Conservation (phyloP, 2,113 vertebrate species). For the Trogon surrucura region DNA sequence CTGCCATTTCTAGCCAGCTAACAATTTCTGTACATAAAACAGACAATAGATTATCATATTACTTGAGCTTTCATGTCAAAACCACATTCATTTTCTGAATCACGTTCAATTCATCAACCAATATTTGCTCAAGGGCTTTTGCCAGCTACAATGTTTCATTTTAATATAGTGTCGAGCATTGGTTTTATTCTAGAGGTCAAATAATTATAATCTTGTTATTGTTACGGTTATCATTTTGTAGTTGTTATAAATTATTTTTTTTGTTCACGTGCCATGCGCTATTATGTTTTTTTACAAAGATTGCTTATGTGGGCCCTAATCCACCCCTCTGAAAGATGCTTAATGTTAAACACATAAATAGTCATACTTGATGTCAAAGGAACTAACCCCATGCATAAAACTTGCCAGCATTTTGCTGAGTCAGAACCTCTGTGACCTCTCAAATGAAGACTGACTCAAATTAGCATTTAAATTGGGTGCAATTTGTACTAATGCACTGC, state of each 20-base stretch:
- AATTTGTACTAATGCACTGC: conserved; percentile 52
- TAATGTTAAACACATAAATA: conserved; percentile 36
- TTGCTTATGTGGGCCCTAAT: conserved; percentile 2
- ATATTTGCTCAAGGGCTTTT: conserved; percentile 61
- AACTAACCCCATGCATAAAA: conserved; percentile 23
- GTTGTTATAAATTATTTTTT: neutral
- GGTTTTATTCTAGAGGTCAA: conserved; percentile 42
- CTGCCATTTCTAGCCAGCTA: conserved; percentile 48
- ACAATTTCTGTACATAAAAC: conserved; percentile 62
- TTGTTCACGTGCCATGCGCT: neutral
- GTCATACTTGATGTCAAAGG: conserved; percentile 21
- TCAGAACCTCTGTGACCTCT: conserved; percentile 47
- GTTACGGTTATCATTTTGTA: conserved; percentile 22
- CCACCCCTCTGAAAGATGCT: conserved; percentile 16
- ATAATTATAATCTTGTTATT: conserved; percentile 54
- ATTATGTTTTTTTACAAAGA: neutral
- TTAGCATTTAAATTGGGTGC: conserved; percentile 66
- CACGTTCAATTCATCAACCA: conserved; percentile 57
- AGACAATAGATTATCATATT: conserved; percentile 55
- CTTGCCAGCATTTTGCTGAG: conserved; percentile 50
- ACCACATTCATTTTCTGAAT: conserved; percentile 65
- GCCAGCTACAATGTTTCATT: conserved; percentile 45
- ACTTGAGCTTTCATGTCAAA: conserved; percentile 62
- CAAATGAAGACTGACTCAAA: conserved; percentile 57
- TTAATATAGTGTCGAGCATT: conserved; percentile 43